A percentile compares a stretch with the other conserved stretches of the same genome.
These are phyloP conservation scores for Apaloderma vittatum DNA, from an alignment of 2,113 vertebrate species.

Conservation along the genomic window DNA sequence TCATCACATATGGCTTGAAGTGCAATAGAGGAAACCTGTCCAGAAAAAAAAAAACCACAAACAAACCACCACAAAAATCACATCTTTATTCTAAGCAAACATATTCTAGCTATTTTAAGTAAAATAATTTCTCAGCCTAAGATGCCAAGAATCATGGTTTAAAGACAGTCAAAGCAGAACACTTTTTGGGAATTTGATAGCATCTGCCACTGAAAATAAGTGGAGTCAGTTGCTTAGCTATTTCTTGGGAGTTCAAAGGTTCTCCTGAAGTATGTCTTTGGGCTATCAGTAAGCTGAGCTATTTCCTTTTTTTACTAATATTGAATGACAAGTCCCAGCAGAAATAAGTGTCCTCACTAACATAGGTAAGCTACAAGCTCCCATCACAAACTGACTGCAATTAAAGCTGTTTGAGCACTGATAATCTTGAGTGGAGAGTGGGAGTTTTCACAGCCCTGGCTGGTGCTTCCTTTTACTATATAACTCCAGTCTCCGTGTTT, in stretches of 20 bases:
- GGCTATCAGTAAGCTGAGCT: background rate
- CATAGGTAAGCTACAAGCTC: background rate
- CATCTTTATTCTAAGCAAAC: background rate
- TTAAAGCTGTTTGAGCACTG: background rate
- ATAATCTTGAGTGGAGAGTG: background rate
- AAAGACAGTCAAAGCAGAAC: background rate
- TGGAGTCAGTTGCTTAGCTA: background rate
- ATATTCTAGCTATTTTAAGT: background rate
- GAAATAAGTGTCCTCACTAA: background rate
- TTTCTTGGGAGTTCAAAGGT: background rate
- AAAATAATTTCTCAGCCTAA: background rate
- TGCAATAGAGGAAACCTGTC: background rate
- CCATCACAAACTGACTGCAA: too few species aligned
- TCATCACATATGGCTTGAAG: background rate
- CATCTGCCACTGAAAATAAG: background rate
- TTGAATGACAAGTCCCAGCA: background rate
- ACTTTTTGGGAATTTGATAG: accelerated
- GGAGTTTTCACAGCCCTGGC: background rate
- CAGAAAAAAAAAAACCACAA: background rate
- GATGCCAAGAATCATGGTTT: background rate
- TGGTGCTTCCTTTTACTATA: background rate
- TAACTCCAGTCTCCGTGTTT: background rate
- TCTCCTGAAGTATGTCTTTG: background rate
- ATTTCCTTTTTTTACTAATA: background rate
- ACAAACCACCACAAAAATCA: background rate